phyloP scores from a whole-genome alignment of 2,113 vertebrate genomes.

The Astatotilapia flaviijosephi region DNA sequence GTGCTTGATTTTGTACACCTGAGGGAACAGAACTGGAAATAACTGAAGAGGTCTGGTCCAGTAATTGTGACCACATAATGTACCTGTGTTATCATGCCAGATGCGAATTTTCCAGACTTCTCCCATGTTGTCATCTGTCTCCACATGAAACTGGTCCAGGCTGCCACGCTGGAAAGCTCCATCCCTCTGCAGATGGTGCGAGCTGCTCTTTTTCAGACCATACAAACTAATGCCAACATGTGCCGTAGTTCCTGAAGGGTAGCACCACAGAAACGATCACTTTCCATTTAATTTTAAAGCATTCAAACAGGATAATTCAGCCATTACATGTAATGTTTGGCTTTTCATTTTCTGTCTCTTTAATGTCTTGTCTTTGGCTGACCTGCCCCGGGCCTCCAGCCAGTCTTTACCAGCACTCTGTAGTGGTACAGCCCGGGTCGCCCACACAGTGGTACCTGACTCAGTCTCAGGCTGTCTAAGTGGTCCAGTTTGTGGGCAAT shows the following conservation, averaged over 20 bases:
- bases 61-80: not conserved
- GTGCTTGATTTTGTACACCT: not conserved
- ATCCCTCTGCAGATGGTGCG: constrained; percentile 70
- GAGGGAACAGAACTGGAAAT: not conserved
- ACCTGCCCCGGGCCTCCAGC: constrained; percentile 74
- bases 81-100: constrained; percentile 82
- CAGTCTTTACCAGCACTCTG: constrained; percentile 76
- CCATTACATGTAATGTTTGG: not conserved
- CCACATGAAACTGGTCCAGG: constrained; percentile 76
- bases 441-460: constrained; percentile 72
- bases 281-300: not conserved
- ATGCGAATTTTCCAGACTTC: constrained; percentile 79
- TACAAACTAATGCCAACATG: constrained; percentile 76
- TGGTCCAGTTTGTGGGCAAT: constrained; percentile 77
- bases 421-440: constrained; percentile 70
- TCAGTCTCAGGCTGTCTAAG: constrained; percentile 65
- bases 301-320: not conserved
- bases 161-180: constrained; percentile 72
- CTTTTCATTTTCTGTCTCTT: not conserved
- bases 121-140: constrained; percentile 71
- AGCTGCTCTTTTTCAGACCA: constrained; percentile 74
- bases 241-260: constrained; percentile 70
- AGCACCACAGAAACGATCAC: not conserved
- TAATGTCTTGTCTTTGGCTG: not conserved
- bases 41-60: not conserved